A percentile compares a stretch with the other conserved stretches of the same genome.
Evolutionary conservation across 2,888 invertebrate genomes (phyloP).

Genomic region (Sinodicranocentrus sp.): DNA sequence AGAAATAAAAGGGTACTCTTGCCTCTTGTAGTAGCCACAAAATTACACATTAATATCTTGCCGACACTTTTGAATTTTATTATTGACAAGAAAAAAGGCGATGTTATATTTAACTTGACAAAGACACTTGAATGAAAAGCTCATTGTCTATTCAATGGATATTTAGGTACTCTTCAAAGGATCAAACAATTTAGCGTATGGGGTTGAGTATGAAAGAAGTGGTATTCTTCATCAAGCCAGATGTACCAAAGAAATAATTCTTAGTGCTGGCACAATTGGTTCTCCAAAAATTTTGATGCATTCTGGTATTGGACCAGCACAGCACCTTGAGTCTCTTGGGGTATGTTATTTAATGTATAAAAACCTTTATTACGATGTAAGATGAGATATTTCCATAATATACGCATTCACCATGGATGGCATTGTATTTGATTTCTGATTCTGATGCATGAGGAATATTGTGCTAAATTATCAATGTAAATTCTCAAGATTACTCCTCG

Average conservation of each 20-base stretch:
- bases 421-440: too few species aligned
- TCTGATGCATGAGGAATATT: neutral
- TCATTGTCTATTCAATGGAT: constrained; percentile 7
- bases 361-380: neutral
- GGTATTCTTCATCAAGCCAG: constrained; percentile 63
- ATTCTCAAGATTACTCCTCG: constrained; percentile 37
- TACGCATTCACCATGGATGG: too few species aligned
- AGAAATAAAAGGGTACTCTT: too few species aligned
- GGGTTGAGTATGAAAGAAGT: constrained; percentile 72
- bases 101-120: too few species aligned
- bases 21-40: too few species aligned
- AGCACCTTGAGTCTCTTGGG: constrained; percentile 67
- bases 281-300: constrained; percentile 73
- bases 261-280: constrained; percentile 72
- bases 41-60: too few species aligned
- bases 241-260: constrained; percentile 73
- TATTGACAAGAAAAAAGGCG: too few species aligned
- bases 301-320: constrained; percentile 72
- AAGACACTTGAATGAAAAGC: neutral
- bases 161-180: constrained; percentile 71
- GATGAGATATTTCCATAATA: too few species aligned
- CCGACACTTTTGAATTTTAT: too few species aligned
- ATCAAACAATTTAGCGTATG: constrained; percentile 72
- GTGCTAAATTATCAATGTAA: neutral
- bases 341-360: constrained; percentile 3